Evolutionary conservation across 2,888 invertebrate genomes (phyloP).

Genomic region (Aspidapion aeneum): DNA sequence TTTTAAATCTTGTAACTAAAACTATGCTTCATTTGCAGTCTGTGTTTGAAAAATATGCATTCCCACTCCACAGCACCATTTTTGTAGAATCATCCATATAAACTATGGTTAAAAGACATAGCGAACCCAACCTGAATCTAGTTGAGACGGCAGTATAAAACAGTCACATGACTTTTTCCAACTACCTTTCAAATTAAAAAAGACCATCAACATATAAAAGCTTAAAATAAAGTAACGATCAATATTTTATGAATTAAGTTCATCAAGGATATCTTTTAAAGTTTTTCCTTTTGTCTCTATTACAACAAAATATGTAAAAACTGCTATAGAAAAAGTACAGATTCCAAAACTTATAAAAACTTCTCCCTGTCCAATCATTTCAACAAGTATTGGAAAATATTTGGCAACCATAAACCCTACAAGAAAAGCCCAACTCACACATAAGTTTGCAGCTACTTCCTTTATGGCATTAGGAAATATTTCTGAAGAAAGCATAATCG

Average conservation of each 20-base stretch:
- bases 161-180: no score
- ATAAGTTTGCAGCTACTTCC: constrained; percentile 68
- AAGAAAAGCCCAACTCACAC: constrained; percentile 75
- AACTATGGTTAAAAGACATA: no score
- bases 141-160: no score
- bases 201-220: no score
- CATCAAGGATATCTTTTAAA: constrained; percentile 76
- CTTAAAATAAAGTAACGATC: no score
- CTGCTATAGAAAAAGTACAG: constrained; percentile 58
- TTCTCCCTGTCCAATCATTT: constrained; percentile 58
- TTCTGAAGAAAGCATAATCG: constrained; percentile 81
- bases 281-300: constrained; percentile 90
- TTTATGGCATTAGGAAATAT: constrained; percentile 77
- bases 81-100: no score
- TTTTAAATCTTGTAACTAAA: no score
- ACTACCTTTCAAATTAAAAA: no score
- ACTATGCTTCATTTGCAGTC: no score
- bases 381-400: constrained; percentile 59
- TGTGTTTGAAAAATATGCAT: no score
- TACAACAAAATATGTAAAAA: constrained; percentile 70
- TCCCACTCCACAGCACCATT: no score
- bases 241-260: constrained; percentile 62
- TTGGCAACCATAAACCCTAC: constrained; percentile 73
- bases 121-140: no score
- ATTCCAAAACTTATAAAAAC: constrained; percentile 71